phyloP scores from a whole-genome alignment of 2,797 vertebrate species.

The Apogon hyalosoma region DNA sequence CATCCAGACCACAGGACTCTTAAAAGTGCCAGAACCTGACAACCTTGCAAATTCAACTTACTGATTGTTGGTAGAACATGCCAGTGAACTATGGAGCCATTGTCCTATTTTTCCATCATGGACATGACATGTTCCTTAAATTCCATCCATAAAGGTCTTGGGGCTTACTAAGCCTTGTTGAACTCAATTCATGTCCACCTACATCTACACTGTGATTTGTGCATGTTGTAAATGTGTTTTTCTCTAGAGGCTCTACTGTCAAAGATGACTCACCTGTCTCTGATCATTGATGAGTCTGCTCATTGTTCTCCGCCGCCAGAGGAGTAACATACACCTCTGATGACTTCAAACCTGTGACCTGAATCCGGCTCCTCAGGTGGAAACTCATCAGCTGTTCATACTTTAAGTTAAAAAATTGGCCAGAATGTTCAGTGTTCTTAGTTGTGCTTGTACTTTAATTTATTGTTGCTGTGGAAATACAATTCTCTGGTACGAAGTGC shows the following conservation, averaged over 20 bases:
- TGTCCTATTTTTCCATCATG: too few relatives aligned
- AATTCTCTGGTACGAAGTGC: background rate
- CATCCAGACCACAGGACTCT: too few relatives aligned
- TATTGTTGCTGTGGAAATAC: constrained; percentile 19
- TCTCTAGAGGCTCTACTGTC: constrained; percentile 54
- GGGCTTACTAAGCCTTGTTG: too few relatives aligned
- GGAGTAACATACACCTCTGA: constrained; percentile 15
- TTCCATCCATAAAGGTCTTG: too few relatives aligned
- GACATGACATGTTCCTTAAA: too few relatives aligned
- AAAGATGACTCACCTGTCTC: constrained; percentile 46
- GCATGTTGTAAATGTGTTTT: background rate
- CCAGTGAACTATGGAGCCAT: too few relatives aligned
- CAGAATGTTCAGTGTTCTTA: constrained; percentile 18
- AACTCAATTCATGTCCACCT: too few relatives aligned
- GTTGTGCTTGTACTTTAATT: constrained; percentile 15
- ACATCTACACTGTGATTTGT: too few relatives aligned
- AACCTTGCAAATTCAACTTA: too few relatives aligned
- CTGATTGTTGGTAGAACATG: too few relatives aligned
- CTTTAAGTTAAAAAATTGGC: constrained; percentile 12
- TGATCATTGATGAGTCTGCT: too few relatives aligned
- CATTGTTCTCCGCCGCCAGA: background rate
- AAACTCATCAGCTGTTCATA: background rate
- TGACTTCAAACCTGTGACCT: background rate
- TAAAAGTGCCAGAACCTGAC: too few relatives aligned
- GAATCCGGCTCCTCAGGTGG: background rate